Evolutionary conservation across 2,113 vertebrate genomes (phyloP), one percentile per base, ranked within the genome.

Genomic region (Spizaetus ornatus): DNA sequence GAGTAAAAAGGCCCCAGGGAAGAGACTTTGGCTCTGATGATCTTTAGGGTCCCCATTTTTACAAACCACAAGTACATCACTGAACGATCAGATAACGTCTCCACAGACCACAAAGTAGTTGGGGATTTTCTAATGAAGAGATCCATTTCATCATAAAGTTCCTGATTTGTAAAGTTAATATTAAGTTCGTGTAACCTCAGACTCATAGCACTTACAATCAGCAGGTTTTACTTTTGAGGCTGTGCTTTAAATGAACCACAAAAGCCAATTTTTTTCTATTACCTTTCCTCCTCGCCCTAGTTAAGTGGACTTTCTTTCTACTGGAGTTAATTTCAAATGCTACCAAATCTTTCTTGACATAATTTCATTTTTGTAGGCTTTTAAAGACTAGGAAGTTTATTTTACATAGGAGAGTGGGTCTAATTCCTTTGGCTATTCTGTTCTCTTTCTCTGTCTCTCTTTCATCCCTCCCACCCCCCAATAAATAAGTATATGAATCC

Each of bases 61-160:
- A 97, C 97, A 97, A 98, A 99, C 98, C 99, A 98, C 98, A 99
- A 98, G 97, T 97, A 98, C 98, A 98, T 98, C 97, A 98, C 96
- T 94, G 97, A 97, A 96, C 38, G 98, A 99, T 99, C 98, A 98
- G 98, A 98, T 98, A 98, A 96, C 96, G 65, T 97, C 97, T 98
- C 97, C 94, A 93, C 96, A 98, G 97, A 98, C 98, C 98, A 69
- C 98, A 98, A 53, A 97, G 95, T 95, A 92, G 87, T 78, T 91
- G 79, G 31, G 38, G 94, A 96, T 98, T 96, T 96, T 82, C 62
- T 93, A 97, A 96, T 61, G 61, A 92, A 95, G 96, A 97, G 98
- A 99, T 98, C 96, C 77, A 97, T 99, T 99, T 98, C 98, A 97
- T 95, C 88, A 67, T 70, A 26, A 53, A 91, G 83, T 86, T 97